Evolutionary conservation across 1,140 invertebrate genomes (phyloP), one percentile per base, ranked within the genome.

Genomic region (Eriocheir sinensis): DNA sequence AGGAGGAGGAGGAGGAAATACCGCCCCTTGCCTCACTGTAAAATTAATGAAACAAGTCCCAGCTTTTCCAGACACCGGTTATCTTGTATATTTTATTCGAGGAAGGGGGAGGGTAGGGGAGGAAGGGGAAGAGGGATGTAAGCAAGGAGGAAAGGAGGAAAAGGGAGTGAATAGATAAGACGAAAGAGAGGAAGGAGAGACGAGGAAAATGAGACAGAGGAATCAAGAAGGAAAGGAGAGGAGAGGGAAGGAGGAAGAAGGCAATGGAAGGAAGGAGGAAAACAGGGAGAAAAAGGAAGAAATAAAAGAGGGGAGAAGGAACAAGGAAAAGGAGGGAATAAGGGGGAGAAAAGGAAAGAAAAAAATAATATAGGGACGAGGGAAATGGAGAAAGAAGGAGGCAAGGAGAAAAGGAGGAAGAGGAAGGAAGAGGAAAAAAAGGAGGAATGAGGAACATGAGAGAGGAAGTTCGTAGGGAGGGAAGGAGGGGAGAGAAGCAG

Each of bases 31-130:
- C 17, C 21, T 72, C 9, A 21, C 21, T 72, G 60, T 72, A 72
- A 72, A 72, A 72, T 72, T 72, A 72, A 72, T 72, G 60, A 72
- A 72, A n/a, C 60, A 72, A 72, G 60, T 72, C 60, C 60, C 60
- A 21, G 60, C 60, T n/a, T 72, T 72, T 21, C 60, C 60, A 4
- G 60, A 72, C 60, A 72, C 60, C 60, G n/a, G 60, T 72, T 72
- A 72, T 72, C 60, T 72, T 72, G 60, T 72, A 72, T 72, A 72
- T 72, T 72, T 72, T 72, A 72, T n/a, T 72, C 60, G 9, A 0
- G 0, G 9, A n/a, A n/a, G 60, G 27, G 60, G 60, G 60, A 72
- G 0, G 17, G n/a, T n/a, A n/a, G n/a, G n/a, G n/a, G n/a, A n/a
- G n/a, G n/a, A n/a, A n/a, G n/a, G n/a, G n/a, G n/a, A n/a, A n/a